Evolutionary conservation across 2,888 invertebrate genomes (phyloP).

Genomic region (Ectemnius cavifrons): DNA sequence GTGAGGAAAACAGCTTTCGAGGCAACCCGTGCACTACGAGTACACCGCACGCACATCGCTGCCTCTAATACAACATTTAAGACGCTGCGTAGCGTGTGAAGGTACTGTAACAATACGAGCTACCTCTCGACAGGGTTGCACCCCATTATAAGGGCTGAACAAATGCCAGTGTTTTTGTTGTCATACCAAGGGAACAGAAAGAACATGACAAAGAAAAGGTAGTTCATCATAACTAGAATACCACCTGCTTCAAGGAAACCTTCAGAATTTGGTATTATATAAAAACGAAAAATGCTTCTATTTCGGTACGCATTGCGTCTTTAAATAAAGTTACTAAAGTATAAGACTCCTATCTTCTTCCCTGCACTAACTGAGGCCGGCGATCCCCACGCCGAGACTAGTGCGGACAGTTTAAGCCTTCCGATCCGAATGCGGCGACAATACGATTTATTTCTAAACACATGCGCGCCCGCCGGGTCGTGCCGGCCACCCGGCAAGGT

Average conservation of each 20-base stretch:
- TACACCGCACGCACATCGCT: too few relatives aligned
- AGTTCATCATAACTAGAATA: neutral
- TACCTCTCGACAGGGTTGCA: neutral
- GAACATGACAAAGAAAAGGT: neutral
- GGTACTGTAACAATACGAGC: slow-evolving; percentile 4
- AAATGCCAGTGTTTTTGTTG: neutral
- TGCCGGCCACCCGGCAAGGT: neutral
- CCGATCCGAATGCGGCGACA: slow-evolving; percentile 19
- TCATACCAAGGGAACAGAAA: neutral
- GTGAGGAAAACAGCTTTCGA: too few relatives aligned
- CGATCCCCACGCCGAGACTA: too few relatives aligned
- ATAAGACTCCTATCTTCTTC: too few relatives aligned
- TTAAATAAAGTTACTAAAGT: neutral
- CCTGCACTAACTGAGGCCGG: too few relatives aligned
- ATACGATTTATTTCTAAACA: slow-evolving; percentile 54
- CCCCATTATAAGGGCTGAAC: neutral
- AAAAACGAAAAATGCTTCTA: neutral
- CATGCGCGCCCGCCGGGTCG: slow-evolving; percentile 8
- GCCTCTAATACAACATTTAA: neutral
- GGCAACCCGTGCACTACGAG: too few relatives aligned
- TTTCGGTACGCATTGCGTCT: neutral
- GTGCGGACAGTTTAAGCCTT: too few relatives aligned
- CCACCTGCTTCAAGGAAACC: neutral
- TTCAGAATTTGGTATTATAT: neutral
- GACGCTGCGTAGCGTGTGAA: neutral